These are phyloP conservation scores for Portevinia maculata DNA, from an alignment of 2,888 invertebrate species.

Conservation along the genomic window DNA sequence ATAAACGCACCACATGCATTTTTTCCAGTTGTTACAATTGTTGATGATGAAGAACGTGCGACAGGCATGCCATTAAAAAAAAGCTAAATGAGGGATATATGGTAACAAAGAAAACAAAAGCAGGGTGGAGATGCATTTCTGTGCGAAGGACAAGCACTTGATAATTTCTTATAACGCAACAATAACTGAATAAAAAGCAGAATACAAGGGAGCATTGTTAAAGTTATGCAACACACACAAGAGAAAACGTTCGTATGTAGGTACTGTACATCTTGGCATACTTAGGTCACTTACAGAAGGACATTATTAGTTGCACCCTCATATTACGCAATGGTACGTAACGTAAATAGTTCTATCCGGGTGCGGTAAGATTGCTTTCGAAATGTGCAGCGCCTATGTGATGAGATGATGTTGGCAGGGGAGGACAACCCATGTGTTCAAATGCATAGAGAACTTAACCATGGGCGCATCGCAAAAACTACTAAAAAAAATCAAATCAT, in stretches of 20 bases:
- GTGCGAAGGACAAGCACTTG: conserved; percentile 71
- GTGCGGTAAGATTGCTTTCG: neutral
- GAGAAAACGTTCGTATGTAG: conserved; percentile 22
- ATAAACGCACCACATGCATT: conserved; percentile 56
- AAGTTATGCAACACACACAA: conserved; percentile 44
- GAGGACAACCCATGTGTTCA: no score
- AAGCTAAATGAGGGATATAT: conserved; percentile 10
- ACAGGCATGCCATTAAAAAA: conserved; percentile 21
- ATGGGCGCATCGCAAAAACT: no score
- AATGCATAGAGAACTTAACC: no score
- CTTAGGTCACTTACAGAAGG: conserved; percentile 35
- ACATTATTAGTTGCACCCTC: neutral
- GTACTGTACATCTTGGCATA: conserved; percentile 56
- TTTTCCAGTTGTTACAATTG: conserved; percentile 18
- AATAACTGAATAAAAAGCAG: conserved; percentile 25
- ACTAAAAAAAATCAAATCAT: no score
- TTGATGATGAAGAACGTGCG: conserved; percentile 14
- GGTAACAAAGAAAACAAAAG: conserved; percentile 36
- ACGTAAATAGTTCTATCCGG: neutral
- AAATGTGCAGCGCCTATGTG: neutral
- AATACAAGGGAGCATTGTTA: conserved; percentile 65
- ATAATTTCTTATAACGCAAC: conserved; percentile 56
- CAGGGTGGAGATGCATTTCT: conserved; percentile 45
- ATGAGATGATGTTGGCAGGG: neutral
- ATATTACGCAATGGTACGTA: conserved; percentile 16